Evolutionary conservation across 2,888 invertebrate genomes (phyloP), one percentile per base, ranked within the genome.

Genomic region (Lepidochrysops patricia): DNA sequence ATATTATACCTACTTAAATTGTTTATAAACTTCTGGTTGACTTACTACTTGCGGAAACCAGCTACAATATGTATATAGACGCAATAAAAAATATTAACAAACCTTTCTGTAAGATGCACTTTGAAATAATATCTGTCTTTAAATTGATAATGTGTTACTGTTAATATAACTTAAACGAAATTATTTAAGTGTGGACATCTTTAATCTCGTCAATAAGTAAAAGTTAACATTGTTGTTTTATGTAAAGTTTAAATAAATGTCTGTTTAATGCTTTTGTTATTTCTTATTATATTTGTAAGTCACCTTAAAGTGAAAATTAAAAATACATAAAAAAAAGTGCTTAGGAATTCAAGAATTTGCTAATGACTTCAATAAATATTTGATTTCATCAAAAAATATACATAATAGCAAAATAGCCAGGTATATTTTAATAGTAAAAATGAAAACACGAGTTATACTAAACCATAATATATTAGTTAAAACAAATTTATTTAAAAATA

Each of bases 211-310:
- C 19, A 9, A 2, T 43, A 23, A 43, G 9, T 23, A 9, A 66
- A 34, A 60, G 52, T 32, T 60, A 61, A 50, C 48, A 73, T 74
- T 85, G 86, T 88, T 88, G 81, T 80, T 82, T 83, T 83, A 73
- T 81, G 76, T 80, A 80, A 85, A 75, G 79, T 85, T 84, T 84
- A 82, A 88, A 87, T 89, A 88, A 88, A 88, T 88, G 87, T 88
- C 81, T 85, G 87, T 88, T 87, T 81, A 77, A 71, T 68, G 70
- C 61, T 76, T 76, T 80, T 74, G 74, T 76, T 76, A 61, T 58
- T 57, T 54, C 61, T 58, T 59, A 57, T 59, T 54, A 62, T 59
- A 48, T 62, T 61, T 35, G n/a, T n/a, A n/a, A n/a, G n/a, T n/a
- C n/a, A n/a, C n/a, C n/a, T n/a, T n/a, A n/a, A n/a, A n/a, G n/a